Evolutionary conservation across 1,140 invertebrate species (phyloP), one percentile per base, ranked within the genome.

Genomic region (Apis cerana): DNA sequence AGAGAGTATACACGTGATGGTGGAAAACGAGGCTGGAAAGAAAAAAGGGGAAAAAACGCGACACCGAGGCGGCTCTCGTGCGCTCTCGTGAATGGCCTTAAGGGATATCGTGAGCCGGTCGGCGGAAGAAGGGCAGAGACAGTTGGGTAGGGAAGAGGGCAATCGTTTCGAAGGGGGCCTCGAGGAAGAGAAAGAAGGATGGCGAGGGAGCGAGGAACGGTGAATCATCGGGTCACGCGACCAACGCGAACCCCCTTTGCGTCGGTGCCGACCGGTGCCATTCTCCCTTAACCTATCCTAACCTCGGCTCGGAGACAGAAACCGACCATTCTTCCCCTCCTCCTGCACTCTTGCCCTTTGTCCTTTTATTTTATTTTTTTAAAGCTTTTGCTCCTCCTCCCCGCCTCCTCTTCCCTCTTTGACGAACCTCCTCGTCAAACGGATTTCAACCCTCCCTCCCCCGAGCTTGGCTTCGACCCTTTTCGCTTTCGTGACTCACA

Each of bases 211-310:
- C 52, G 85, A 33, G 27, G 74, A 72, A 58, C 52, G 85, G 87
- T 91, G 89, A 91, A 90, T 91, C 89, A 91, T 90, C 90, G 88
- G 86, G 90, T 91, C 90, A 91, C 90, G 90, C 90, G 86, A 91
- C 83, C 68, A 83, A 84, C 64, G 75, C 68, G 89, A 82, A 82
- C 65, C 81, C 76, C 67, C 67, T 82, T 81, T 56, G 67, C 75
- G 56, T 72, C 80, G 85, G 90, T 91, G 90, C 90, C 88, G 88
- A 90, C 79, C 82, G 82, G 90, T 90, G 82, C 89, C 89, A 81
- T 82, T 90, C 84, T 89, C 86, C 82, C 89, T 87, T 89, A 89
- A 89, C 88, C 88, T 86, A 89, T 77, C 88, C 83, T 85, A 88
- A 89, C 82, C 75, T 69, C 33, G 76, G 15, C 21, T 50, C 23